phyloP scores from a whole-genome alignment of 2,113 vertebrate genomes.

The Nothobranchius furzeri region DNA sequence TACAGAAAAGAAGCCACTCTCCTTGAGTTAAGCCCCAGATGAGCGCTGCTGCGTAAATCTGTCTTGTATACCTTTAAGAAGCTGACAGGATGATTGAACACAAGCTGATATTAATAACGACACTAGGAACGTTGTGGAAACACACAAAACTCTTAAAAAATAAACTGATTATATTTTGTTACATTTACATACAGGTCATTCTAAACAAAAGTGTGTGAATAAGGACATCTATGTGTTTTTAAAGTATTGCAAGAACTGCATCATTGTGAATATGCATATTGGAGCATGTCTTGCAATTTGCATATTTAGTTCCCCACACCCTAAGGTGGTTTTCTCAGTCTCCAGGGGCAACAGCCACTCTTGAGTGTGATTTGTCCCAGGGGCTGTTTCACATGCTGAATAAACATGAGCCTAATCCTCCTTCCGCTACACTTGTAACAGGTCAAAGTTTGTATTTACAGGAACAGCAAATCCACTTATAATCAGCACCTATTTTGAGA shows the following conservation, averaged over 20 bases:
- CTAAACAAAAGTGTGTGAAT: conserved; percentile 16
- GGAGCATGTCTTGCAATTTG: conserved; percentile 65
- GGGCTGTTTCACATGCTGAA: conserved; percentile 68
- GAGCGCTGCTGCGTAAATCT: conserved; percentile 70
- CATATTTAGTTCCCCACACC: conserved; percentile 72
- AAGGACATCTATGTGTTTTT: conserved; percentile 1
- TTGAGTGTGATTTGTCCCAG: conserved; percentile 74
- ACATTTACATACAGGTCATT: conserved; percentile 28
- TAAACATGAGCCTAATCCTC: conserved; percentile 75
- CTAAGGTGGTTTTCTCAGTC: conserved; percentile 63
- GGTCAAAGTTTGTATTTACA: conserved; percentile 73
- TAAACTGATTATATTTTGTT: no score
- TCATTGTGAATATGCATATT: conserved; percentile 66
- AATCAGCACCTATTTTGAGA: conserved; percentile 60
- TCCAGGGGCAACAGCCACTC: conserved; percentile 70
- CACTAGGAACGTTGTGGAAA: conserved; percentile 62
- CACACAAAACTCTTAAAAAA: conserved; percentile 16
- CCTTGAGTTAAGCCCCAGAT: conserved; percentile 75
- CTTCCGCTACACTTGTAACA: conserved; percentile 72
- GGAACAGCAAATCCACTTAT: conserved; percentile 68
- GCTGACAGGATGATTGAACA: conserved; percentile 81
- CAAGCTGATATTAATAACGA: conserved; percentile 76
- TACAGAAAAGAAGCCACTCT: conserved; percentile 69
- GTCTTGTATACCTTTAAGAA: conserved; percentile 79
- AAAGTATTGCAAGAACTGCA: conserved; percentile 41